Conservation (phyloP, 2,113 vertebrate genomes). For the Murina feae region DNA sequence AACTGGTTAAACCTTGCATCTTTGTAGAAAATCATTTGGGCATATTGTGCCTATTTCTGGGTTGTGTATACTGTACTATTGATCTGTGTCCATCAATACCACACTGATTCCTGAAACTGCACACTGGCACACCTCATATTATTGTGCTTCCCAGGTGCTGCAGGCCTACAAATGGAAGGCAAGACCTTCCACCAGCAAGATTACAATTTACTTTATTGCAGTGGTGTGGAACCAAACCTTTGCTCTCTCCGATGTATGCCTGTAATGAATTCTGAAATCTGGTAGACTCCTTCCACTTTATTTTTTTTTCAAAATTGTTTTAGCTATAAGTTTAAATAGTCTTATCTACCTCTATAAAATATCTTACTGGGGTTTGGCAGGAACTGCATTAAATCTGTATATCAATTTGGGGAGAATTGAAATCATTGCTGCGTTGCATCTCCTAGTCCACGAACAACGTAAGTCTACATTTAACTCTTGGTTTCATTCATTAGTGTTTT, state of each 20-base stretch:
- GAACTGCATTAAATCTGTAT: neutral
- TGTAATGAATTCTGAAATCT: neutral
- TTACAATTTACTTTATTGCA: too few relatives aligned
- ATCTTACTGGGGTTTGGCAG: neutral
- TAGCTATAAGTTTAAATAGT: neutral
- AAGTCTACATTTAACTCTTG: neutral
- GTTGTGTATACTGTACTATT: neutral
- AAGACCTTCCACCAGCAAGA: neutral
- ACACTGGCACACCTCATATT: neutral
- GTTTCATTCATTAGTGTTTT: neutral
- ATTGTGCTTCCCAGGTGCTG: neutral
- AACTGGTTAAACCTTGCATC: neutral
- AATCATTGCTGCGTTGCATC: neutral
- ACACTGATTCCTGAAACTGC: neutral
- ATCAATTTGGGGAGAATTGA: neutral
- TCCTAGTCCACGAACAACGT: neutral
- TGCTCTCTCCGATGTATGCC: neutral
- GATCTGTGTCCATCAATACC: too few relatives aligned
- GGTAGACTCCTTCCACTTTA: neutral
- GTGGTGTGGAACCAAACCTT: neutral
- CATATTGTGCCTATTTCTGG: neutral
- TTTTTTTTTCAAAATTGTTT: neutral
- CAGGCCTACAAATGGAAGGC: neutral
- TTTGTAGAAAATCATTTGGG: neutral
- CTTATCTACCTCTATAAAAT: neutral